Conservation (phyloP, 2,888 invertebrate species). For the Ommatoiulus sabulosus region DNA sequence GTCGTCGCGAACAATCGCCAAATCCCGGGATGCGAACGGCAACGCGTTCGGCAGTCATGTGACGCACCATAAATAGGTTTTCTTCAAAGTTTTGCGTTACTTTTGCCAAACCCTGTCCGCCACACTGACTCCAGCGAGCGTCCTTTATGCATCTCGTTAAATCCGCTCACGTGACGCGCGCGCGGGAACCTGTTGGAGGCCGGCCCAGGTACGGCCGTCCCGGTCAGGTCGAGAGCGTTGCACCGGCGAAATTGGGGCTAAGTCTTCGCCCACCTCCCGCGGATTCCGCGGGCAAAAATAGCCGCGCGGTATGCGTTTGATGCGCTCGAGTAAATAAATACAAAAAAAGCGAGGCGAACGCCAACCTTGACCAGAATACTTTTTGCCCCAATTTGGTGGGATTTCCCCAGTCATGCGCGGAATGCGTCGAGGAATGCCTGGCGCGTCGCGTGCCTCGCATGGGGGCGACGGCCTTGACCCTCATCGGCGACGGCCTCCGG, state of each 20-base stretch:
- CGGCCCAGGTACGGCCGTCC: conserved; percentile 35
- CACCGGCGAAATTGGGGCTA: not conserved
- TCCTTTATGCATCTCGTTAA: conserved; percentile 38
- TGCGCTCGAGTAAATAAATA: not conserved
- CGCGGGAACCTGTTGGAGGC: conserved; percentile 37
- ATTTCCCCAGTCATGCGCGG: conserved; percentile 47
- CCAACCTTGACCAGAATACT: conserved; percentile 49
- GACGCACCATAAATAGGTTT: conserved; percentile 50
- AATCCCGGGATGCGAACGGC: not conserved
- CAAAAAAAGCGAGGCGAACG: not conserved
- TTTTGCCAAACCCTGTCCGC: conserved; percentile 51
- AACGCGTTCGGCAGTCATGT: conserved; percentile 35
- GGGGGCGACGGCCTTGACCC: conserved; percentile 40
- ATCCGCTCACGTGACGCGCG: conserved; percentile 32
- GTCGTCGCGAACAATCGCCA: not conserved
- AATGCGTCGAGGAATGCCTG: conserved; percentile 49
- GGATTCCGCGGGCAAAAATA: not conserved
- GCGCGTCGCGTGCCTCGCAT: conserved; percentile 30
- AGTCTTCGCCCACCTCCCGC: not conserved
- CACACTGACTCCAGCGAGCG: conserved; percentile 48
- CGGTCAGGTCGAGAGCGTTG: conserved; percentile 14
- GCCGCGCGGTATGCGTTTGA: not conserved
- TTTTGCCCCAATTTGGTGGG: conserved; percentile 47
- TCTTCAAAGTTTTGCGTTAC: conserved; percentile 49
- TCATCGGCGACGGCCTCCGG: not conserved